Evolutionary conservation across 1,140 invertebrate species (phyloP), one percentile per base, ranked within the genome.

Genomic region (Triops cancriformis): DNA sequence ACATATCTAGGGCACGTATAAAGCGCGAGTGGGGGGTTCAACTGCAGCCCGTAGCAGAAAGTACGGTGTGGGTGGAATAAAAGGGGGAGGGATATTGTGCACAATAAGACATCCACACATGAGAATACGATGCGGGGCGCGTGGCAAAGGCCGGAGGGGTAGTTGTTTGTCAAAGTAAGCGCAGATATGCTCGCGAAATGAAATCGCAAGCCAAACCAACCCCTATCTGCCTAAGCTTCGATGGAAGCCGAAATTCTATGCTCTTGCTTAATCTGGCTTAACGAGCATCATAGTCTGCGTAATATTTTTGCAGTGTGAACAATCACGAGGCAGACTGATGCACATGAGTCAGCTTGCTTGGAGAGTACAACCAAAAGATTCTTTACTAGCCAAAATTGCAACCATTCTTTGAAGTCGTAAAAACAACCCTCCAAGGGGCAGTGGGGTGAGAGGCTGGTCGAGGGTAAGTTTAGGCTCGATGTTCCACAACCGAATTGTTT

Each of bases 101-200:
- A 64, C 51, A 64, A 64, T 37, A 37, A 23, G 51, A 18, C 51
- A n/a, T 64, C 3, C 45, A 64, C 45, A 64, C 51, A 64, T 23
- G 51, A 64, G 51, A 64, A 64, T 64, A 64, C 51, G 51, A 64
- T 64, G 51, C 51, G 51, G 51, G 51, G 51, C 51, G 51, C 51
- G 23, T 64, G n/a, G 51, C 51, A 23, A 14, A 12, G 23, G 51
- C 23, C 23, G 18, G 23, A 23, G 51, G 51, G 51, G 23, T 18
- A 64, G 51, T 64, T 64, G 51, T 64, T 64, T 64, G 51, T 64
- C 51, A 64, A 64, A 64, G 23, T 18, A 6, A 64, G 23, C 18
- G 18, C 51, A 64, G 51, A 23, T 23, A 64, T 64, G 23, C 51
- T 64, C 51, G 51, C 51, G 51, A 64, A 64, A 64, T 64, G 51